Evolutionary conservation across 2,888 invertebrate genomes (phyloP), one percentile per base, ranked within the genome.

Genomic region (Harpagoxenus sublaevis): DNA sequence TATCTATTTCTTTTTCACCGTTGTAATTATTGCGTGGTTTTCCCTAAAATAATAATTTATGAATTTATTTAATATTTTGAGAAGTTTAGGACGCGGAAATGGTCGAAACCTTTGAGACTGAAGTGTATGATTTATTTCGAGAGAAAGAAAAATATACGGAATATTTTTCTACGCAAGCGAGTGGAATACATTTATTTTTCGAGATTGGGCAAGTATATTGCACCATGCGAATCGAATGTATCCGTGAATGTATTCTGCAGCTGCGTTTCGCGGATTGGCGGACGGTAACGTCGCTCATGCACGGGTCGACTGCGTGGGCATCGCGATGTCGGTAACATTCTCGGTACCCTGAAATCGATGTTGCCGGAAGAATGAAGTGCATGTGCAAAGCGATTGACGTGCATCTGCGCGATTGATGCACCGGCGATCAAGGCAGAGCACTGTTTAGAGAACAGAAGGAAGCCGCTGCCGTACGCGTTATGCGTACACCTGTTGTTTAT

Each of bases 231-330:
- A 78, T 65, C 63, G 55, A 39, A 70, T 79, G 84, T 82, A 84
- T 83, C 70, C 55, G 83, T 57, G 35, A 51, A n/a, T 23, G 23
- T 23, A 23, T 23, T 68, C 63, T 68, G 84, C 77, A 86, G 60
- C 68, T 66, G 31, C 73, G 57, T 12, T 48, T 68, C 83, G 85
- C 63, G 83, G 84, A 89, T 86, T 89, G 89, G 84, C 88, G 68
- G 90, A 88, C 88, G 89, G 89, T 89, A 89, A 89, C 83, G 89
- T 87, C 86, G 79, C 84, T 84, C 84, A 55, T 85, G 87, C 77
- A 70, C 78, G 60, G 81, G 85, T 79, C 63, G 85, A 57, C 85
- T 60, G 84, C 78, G 84, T 75, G 79, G 84, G 66, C 75, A 63
- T 87, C 84, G 63, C 84, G 48, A 48, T 28, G 90, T 86, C 90